Percentiles rank a stretch among this genome's conserved stretches.
These are phyloP conservation scores for Tachina fera DNA, from an alignment of 2,888 invertebrate species.

Conservation along the genomic window DNA sequence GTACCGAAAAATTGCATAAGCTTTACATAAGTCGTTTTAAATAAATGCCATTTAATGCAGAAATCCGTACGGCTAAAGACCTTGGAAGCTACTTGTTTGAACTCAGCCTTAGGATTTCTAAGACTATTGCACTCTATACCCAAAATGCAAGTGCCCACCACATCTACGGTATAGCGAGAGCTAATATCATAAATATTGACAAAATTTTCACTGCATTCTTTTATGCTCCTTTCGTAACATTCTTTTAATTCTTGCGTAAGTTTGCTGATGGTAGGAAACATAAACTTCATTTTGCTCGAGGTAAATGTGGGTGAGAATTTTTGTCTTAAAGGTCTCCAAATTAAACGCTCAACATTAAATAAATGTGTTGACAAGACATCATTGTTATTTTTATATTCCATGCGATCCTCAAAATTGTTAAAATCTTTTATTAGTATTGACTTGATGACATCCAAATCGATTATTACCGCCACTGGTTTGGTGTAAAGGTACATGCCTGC, in stretches of 20 bases:
- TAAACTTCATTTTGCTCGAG: constrained; percentile 83
- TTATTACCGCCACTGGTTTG: constrained; percentile 75
- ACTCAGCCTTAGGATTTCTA: constrained; percentile 80
- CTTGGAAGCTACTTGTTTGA: constrained; percentile 75
- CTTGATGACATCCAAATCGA: constrained; percentile 80
- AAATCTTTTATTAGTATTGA: constrained; percentile 82
- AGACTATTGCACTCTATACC: constrained; percentile 83
- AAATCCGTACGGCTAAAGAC: constrained; percentile 72
- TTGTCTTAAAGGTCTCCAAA: constrained; percentile 83
- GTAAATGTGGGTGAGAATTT: constrained; percentile 84
- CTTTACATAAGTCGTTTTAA: constrained; percentile 71
- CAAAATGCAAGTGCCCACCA: constrained; percentile 83
- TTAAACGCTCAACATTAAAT: constrained; percentile 78
- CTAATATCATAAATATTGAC: constrained; percentile 82
- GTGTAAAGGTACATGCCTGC: constrained; percentile 77
- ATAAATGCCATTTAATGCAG: constrained; percentile 75
- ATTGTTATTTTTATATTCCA: constrained; percentile 73
- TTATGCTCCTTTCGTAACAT: constrained; percentile 57
- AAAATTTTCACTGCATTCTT: constrained; percentile 45
- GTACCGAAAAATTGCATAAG: constrained; percentile 60
- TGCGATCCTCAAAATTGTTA: constrained; percentile 79
- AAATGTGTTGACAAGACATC: constrained; percentile 79
- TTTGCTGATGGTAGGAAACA: constrained; percentile 81
- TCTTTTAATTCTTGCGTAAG: constrained; percentile 75
- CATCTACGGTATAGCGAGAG: constrained; percentile 83